Evolutionary conservation across 2,113 vertebrate species (phyloP).

Genomic region (Gadus chalcogrammus): DNA sequence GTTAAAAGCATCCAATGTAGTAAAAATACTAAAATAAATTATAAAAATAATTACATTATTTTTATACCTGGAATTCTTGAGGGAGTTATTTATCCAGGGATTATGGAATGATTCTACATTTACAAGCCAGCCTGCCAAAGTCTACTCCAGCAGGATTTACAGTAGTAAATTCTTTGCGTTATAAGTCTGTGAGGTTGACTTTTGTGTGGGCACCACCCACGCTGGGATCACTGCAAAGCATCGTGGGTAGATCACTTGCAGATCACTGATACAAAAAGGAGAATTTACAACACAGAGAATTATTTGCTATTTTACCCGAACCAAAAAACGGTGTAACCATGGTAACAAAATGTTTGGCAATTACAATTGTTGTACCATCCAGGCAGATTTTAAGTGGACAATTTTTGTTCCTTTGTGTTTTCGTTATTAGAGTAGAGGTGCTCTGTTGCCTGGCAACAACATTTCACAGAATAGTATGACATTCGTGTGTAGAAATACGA

Average conservation of each 20-base stretch:
- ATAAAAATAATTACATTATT: no score
- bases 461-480: constrained; percentile 8
- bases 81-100: no score
- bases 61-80: no score
- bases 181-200: no score
- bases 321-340: no score
- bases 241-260: constrained; percentile 27
- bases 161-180: background rate
- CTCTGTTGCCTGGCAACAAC: constrained; percentile 55
- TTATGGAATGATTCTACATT: background rate
- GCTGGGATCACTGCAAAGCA: constrained; percentile 27
- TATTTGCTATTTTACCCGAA: no score
- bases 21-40: no score
- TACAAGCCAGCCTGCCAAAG: background rate
- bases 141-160: background rate
- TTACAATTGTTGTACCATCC: background rate
- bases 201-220: background rate
- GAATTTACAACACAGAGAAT: no score
- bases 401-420: background rate
- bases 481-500: no score
- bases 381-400: background rate
- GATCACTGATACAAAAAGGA: no score
- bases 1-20: no score
- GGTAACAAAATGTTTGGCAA: background rate
- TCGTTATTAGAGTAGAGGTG: background rate